Percentiles rank a stretch among this genome's conserved stretches.
Conservation (phyloP, 1,140 invertebrate species). For the Calephelis virginiensis region DNA sequence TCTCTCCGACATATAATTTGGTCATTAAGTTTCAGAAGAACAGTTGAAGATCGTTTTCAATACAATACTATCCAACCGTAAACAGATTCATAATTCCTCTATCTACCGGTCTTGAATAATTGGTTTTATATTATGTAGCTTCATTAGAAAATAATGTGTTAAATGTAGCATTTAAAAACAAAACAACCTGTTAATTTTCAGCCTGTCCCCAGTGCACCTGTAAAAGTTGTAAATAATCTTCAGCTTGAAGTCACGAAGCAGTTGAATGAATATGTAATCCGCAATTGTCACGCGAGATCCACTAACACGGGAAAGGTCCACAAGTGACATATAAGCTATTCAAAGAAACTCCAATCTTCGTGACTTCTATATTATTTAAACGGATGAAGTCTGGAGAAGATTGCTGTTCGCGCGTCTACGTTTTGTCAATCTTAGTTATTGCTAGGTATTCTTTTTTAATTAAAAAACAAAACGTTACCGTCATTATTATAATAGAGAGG, state of each 20-base stretch:
- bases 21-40: too few relatives aligned
- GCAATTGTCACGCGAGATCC: constrained; percentile 52
- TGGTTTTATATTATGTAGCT: too few relatives aligned
- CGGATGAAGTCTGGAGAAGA: constrained; percentile 55
- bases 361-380: constrained; percentile 74
- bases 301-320: constrained; percentile 64
- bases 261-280: constrained; percentile 70
- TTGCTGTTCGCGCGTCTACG: constrained; percentile 43
- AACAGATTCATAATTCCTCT: too few relatives aligned
- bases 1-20: too few relatives aligned
- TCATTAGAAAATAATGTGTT: too few relatives aligned
- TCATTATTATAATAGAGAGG: too few relatives aligned
- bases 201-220: too few relatives aligned
- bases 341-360: constrained; percentile 66
- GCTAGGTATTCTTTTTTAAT: background rate
- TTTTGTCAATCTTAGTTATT: constrained; percentile 27
- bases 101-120: too few relatives aligned
- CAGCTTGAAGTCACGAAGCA: constrained; percentile 41
- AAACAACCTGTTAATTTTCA: too few relatives aligned
- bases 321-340: constrained; percentile 74
- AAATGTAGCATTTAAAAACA: too few relatives aligned
- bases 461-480: background rate
- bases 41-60: too few relatives aligned
- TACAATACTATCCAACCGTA: too few relatives aligned
- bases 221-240: constrained; percentile 18